Conservation (phyloP, 2,888 invertebrate species). For the Hirtodrosophila cameraria region DNA sequence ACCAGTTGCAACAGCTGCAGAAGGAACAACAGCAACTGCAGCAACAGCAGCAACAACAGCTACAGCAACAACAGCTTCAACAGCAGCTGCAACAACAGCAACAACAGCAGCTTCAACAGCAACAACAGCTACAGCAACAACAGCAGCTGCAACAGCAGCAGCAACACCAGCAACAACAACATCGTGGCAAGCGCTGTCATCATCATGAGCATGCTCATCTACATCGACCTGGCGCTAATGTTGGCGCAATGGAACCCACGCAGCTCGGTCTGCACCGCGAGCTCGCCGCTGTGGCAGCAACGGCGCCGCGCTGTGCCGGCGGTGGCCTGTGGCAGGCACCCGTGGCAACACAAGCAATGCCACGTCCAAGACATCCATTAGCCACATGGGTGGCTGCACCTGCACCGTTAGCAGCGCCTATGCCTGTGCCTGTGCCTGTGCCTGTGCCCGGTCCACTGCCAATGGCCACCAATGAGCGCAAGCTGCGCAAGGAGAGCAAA, state of each 20-base stretch:
- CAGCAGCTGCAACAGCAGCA: constrained; percentile 3
- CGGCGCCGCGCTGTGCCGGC: constrained; percentile 22
- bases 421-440: constrained; percentile 13
- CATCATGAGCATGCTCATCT: not conserved
- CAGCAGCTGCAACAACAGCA: not conserved
- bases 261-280: constrained; percentile 19
- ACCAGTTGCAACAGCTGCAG: not conserved
- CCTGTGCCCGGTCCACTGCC: constrained; percentile 1
- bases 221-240: not conserved
- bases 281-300: constrained; percentile 42
- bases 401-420: constrained; percentile 3
- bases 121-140: not conserved
- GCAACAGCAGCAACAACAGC: not conserved
- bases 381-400: constrained; percentile 16
- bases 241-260: not conserved
- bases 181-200: not conserved
- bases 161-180: not conserved
- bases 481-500: constrained; percentile 20
- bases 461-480: not conserved
- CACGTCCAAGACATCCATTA: not conserved
- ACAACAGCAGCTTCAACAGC: not conserved
- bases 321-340: constrained; percentile 40
- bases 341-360: not conserved
- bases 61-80: not conserved
- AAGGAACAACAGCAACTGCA: not conserved